Conservation (phyloP, 2,888 invertebrate genomes). For the Platycnemis pennipes region DNA sequence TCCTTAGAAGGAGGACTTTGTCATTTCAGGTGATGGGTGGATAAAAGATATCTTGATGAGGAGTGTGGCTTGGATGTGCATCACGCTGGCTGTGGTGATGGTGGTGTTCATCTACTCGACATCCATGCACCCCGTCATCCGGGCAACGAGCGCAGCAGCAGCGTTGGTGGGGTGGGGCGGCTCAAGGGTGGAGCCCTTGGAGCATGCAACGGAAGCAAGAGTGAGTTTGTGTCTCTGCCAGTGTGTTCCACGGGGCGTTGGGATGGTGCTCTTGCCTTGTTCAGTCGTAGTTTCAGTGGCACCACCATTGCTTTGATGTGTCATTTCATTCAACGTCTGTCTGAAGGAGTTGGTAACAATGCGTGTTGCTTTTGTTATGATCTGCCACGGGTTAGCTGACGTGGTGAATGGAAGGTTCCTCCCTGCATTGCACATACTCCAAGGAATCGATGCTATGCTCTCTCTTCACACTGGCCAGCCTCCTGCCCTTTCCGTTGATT, state of each 20-base stretch:
- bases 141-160: neutral
- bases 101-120: neutral
- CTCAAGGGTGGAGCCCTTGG: neutral
- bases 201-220: neutral
- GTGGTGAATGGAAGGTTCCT: too few species aligned
- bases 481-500: too few species aligned
- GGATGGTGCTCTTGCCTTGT: neutral
- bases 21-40: neutral
- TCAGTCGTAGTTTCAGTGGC: neutral
- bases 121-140: too few species aligned
- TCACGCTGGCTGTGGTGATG: neutral
- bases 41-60: neutral
- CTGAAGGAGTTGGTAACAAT: too few species aligned
- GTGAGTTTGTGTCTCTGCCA: neutral
- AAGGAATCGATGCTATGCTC: too few species aligned
- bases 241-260: neutral
- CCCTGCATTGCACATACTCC: too few species aligned
- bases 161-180: too few species aligned
- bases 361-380: too few species aligned
- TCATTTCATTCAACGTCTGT: neutral
- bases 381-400: too few species aligned
- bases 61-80: neutral
- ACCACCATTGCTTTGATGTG: neutral
- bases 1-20: too few species aligned
- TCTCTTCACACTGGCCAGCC: too few species aligned